Conservation (phyloP, 2,797 vertebrate genomes). For the Schizopygopsis pylzovi region DNA sequence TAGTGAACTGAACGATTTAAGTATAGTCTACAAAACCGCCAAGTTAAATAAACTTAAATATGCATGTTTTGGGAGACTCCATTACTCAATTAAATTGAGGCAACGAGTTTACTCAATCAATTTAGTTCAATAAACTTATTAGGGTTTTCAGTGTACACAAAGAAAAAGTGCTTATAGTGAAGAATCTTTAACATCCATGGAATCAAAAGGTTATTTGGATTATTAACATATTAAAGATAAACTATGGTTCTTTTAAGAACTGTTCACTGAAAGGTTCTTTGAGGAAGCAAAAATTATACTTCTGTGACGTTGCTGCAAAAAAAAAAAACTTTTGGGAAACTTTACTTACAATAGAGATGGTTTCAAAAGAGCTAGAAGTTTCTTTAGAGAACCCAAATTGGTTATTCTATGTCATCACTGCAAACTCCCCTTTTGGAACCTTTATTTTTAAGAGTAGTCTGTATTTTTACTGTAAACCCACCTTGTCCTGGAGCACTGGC, state of each 20-base stretch:
- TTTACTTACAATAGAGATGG: background rate
- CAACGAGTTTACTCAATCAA: too few species aligned
- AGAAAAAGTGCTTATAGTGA: background rate
- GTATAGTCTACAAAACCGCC: too few species aligned
- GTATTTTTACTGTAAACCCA: conserved; percentile 17
- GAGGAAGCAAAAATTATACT: background rate
- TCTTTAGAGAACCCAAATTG: background rate
- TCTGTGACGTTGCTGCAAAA: background rate
- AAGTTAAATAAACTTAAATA: too few species aligned
- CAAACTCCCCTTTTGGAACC: background rate
- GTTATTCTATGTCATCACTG: background rate
- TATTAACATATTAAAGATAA: background rate
- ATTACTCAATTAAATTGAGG: too few species aligned
- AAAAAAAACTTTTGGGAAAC: background rate
- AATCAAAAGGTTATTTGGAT: background rate
- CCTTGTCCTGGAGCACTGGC: conserved; percentile 65
- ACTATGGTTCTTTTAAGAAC: background rate
- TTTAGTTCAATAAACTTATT: too few species aligned
- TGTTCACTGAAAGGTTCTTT: background rate
- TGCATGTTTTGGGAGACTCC: too few species aligned
- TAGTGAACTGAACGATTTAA: too few species aligned
- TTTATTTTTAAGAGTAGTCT: background rate
- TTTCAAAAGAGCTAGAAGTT: background rate
- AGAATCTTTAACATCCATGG: too few species aligned
- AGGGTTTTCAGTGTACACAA: too few species aligned